Evolutionary conservation across 2,113 vertebrate genomes (phyloP).

Genomic region (Cercocebus atys): DNA sequence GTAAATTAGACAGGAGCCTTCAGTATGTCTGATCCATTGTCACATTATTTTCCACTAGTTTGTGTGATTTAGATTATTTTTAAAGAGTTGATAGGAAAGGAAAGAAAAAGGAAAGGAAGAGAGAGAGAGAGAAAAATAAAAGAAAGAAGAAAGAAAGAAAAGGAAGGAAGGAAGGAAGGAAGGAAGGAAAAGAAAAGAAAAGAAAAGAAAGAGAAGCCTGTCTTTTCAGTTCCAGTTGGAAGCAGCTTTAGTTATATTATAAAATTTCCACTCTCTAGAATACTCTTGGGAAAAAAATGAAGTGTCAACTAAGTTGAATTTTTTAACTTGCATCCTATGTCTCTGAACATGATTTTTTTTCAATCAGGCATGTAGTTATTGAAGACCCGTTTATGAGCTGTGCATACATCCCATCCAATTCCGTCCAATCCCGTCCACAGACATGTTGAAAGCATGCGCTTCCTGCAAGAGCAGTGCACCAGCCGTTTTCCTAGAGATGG

Average conservation of each 20-base stretch:
- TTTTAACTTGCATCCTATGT: background rate
- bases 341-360: background rate
- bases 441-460: background rate
- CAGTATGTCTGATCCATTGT: background rate
- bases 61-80: background rate
- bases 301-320: too few species aligned
- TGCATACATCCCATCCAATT: rapidly evolving
- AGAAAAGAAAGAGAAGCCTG: background rate
- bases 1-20: background rate
- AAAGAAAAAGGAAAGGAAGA: too few species aligned
- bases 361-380: background rate
- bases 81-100: too few species aligned
- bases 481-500: background rate
- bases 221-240: background rate
- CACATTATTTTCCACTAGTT: background rate
- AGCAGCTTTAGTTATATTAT: background rate
- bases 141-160: too few species aligned
- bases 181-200: too few species aligned
- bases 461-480: too few species aligned
- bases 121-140: too few species aligned
- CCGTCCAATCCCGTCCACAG: rapidly evolving
- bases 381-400: rapidly evolving
- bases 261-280: background rate
- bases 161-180: too few species aligned
- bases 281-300: background rate